Conservation (phyloP, 1,140 invertebrate genomes). For the Philopotamus ludificatus region DNA sequence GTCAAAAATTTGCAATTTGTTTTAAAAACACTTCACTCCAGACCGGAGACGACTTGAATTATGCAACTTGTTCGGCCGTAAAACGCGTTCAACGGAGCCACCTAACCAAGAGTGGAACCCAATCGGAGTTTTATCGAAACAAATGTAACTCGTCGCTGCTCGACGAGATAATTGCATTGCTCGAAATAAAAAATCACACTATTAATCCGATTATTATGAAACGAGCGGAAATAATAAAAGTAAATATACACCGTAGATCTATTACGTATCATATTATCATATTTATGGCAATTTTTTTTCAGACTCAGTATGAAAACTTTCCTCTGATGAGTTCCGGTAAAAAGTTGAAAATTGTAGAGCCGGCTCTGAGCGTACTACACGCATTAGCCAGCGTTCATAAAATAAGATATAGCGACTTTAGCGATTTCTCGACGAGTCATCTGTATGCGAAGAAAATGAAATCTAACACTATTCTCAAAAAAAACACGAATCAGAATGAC, state of each 20-base stretch:
- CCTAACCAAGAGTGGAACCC: too few relatives aligned
- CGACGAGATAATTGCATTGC: slow-evolving; percentile 66
- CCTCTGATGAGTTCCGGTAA: slow-evolving; percentile 50
- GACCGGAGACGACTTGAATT: not conserved
- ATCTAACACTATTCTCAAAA: slow-evolving; percentile 45
- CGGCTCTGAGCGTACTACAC: slow-evolving; percentile 60
- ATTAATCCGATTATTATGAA: slow-evolving; percentile 50
- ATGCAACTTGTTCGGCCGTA: too few relatives aligned
- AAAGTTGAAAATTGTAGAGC: slow-evolving; percentile 54
- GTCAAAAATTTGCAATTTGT: slow-evolving; percentile 65
- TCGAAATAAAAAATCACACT: slow-evolving; percentile 60
- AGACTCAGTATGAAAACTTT: slow-evolving; percentile 51
- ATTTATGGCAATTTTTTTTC: slow-evolving; percentile 35
- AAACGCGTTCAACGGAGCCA: too few relatives aligned
- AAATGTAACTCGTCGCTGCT: slow-evolving; percentile 63
- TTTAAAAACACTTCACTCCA: slow-evolving; percentile 49
- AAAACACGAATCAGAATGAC: slow-evolving; percentile 44
- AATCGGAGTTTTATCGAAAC: slow-evolving; percentile 26
- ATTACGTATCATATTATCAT: not conserved
- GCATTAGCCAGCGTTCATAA: slow-evolving; percentile 56
- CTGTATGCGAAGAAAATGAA: slow-evolving; percentile 45
- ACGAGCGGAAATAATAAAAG: slow-evolving; percentile 53
- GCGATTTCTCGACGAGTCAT: slow-evolving; percentile 50
- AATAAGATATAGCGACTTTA: slow-evolving; percentile 58
- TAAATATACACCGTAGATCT: slow-evolving; percentile 29